Conservation (phyloP, 2,113 vertebrate species). For the Vombatus ursinus region DNA sequence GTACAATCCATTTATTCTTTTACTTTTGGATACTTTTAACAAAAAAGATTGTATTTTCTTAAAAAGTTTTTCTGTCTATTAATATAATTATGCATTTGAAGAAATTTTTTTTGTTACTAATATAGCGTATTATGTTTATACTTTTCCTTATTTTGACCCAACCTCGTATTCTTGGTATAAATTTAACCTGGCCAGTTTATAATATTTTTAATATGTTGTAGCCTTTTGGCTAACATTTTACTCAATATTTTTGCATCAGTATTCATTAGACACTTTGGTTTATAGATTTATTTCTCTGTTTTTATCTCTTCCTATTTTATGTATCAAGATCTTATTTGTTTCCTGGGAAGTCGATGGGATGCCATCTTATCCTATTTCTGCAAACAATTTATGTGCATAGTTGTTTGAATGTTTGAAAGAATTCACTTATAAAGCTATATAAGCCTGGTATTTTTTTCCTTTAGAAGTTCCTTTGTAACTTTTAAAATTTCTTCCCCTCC, state of each 20-base stretch:
- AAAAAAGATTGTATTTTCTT: no score
- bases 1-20: neutral
- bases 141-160: neutral
- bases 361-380: neutral
- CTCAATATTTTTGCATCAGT: neutral
- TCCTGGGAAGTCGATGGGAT: neutral
- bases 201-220: neutral
- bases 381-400: neutral
- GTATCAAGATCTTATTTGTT: neutral
- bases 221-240: neutral
- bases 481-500: neutral
- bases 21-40: no score
- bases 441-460: neutral
- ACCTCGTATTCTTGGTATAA: neutral
- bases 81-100: neutral
- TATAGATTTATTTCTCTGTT: neutral
- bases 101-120: no score
- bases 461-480: neutral
- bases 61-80: neutral
- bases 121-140: neutral
- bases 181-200: neutral
- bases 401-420: neutral
- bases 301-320: neutral
- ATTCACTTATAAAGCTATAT: neutral
- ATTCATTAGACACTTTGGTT: neutral